Evolutionary conservation across 92 coral and sea anemone genomes (phyloP).

Genomic region (Palythoa grandiflora): DNA sequence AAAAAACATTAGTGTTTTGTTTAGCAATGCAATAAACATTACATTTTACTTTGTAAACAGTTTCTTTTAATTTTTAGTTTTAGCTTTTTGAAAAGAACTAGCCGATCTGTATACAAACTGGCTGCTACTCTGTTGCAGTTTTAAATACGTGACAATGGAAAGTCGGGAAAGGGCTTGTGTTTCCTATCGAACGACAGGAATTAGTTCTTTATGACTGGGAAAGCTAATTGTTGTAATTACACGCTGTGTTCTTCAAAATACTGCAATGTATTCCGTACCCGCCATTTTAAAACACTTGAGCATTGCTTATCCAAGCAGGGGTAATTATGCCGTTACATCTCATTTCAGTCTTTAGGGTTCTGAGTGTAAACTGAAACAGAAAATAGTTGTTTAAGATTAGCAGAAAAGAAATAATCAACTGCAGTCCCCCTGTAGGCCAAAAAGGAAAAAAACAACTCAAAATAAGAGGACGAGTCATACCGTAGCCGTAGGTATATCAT

Average conservation of each 20-base stretch:
- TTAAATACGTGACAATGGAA: too few species aligned
- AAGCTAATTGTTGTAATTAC: not conserved
- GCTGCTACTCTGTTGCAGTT: too few species aligned
- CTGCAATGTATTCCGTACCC: not conserved
- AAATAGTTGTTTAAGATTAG: not conserved
- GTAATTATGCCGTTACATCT: not conserved
- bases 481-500: not conserved
- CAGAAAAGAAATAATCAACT: not conserved
- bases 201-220: not conserved
- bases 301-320: not conserved
- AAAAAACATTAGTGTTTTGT: constrained; percentile 10
- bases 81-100: too few species aligned
- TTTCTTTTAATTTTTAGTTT: not conserved
- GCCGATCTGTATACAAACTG: not conserved
- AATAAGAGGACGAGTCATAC: too few species aligned
- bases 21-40: not conserved
- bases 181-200: too few species aligned
- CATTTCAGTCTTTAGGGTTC: constrained; percentile 1
- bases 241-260: not conserved
- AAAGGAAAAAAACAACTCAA: too few species aligned
- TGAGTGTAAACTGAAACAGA: not conserved
- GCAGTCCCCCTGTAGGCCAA: not conserved
- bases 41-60: not conserved
- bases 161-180: too few species aligned
- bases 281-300: constrained; percentile 26